These are phyloP conservation scores for Papilio gigon DNA, from an alignment of 2,888 invertebrate species.

Conservation along the genomic window DNA sequence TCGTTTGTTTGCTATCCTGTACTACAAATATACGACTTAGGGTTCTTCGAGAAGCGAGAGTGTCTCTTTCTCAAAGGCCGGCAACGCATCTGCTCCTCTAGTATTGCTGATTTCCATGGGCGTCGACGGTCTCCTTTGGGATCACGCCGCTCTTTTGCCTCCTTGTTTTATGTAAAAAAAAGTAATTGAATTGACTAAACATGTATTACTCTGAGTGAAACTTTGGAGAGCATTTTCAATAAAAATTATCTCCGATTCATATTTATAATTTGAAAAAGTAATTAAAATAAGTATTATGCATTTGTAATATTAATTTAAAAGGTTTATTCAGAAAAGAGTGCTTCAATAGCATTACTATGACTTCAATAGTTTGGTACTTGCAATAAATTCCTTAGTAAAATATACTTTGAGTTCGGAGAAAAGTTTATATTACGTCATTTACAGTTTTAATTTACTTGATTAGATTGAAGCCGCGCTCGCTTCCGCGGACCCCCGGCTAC, in stretches of 20 bases:
- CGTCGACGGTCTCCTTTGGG: no score
- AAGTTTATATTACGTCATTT: conserved; percentile 4
- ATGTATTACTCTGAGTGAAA: neutral
- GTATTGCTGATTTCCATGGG: no score
- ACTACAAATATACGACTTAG: no score
- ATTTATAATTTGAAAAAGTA: neutral
- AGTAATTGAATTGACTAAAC: neutral
- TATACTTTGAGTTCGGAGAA: neutral
- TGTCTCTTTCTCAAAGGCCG: no score
- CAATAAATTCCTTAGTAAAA: neutral
- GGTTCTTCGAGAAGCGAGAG: no score
- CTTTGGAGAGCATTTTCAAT: neutral
- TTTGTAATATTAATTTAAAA: conserved; percentile 2
- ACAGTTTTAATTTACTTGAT: conserved; percentile 13
- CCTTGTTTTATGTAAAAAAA: no score
- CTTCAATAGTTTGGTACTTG: conserved; percentile 5
- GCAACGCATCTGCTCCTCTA: no score
- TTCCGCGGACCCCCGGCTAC: neutral
- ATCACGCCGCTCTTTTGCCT: no score
- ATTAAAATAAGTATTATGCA: neutral
- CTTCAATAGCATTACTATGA: neutral
- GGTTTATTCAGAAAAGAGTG: neutral
- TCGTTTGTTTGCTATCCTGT: no score
- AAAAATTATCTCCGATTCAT: neutral
- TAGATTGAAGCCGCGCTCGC: conserved; percentile 4